A percentile compares a stretch with the other conserved stretches of the same genome.
phyloP scores from a whole-genome alignment of 2,888 invertebrate genomes.

The Trachelus stipa region DNA sequence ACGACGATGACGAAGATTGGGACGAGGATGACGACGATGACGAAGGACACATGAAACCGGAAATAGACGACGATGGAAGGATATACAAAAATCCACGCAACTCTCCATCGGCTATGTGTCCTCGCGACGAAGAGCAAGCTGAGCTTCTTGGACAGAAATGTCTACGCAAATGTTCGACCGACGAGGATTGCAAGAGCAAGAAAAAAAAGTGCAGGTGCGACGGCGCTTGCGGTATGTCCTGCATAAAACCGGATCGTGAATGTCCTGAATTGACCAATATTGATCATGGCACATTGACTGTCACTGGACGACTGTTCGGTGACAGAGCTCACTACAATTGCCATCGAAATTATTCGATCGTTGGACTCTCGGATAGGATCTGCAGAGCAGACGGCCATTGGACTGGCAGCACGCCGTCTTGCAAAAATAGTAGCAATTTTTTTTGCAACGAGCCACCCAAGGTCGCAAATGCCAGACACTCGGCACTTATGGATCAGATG shows the following conservation, averaged over 20 bases:
- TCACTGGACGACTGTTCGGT: slow-evolving; percentile 84
- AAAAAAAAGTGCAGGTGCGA: slow-evolving; percentile 98
- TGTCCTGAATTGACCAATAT: slow-evolving; percentile 84
- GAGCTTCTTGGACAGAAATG: slow-evolving; percentile 87
- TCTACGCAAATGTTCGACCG: slow-evolving; percentile 90
- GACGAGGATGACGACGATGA: slow-evolving; percentile 67
- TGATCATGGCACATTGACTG: slow-evolving; percentile 80
- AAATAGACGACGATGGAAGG: slow-evolving; percentile 82
- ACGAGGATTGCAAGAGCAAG: slow-evolving; percentile 96
- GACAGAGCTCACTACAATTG: slow-evolving; percentile 88
- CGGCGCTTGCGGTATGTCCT: slow-evolving; percentile 96
- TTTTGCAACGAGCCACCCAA: slow-evolving; percentile 89
- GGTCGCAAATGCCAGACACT: slow-evolving; percentile 88
- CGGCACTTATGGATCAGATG: slow-evolving; percentile 86
- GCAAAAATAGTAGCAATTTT: slow-evolving; percentile 81
- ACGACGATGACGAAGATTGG: slow-evolving; percentile 69
- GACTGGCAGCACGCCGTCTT: slow-evolving; percentile 86
- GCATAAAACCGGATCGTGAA: slow-evolving; percentile 96
- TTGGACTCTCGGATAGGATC: slow-evolving; percentile 85
- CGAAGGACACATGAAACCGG: slow-evolving; percentile 62
- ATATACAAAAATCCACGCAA: slow-evolving; percentile 91
- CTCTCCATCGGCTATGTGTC: slow-evolving; percentile 87
- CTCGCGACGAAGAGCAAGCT: slow-evolving; percentile 88
- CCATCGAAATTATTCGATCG: slow-evolving; percentile 88
- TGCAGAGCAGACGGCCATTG: slow-evolving; percentile 95